Evolutionary conservation across 2,888 invertebrate species (phyloP), one percentile per base, ranked within the genome.

Genomic region (Drosophila formosana): DNA sequence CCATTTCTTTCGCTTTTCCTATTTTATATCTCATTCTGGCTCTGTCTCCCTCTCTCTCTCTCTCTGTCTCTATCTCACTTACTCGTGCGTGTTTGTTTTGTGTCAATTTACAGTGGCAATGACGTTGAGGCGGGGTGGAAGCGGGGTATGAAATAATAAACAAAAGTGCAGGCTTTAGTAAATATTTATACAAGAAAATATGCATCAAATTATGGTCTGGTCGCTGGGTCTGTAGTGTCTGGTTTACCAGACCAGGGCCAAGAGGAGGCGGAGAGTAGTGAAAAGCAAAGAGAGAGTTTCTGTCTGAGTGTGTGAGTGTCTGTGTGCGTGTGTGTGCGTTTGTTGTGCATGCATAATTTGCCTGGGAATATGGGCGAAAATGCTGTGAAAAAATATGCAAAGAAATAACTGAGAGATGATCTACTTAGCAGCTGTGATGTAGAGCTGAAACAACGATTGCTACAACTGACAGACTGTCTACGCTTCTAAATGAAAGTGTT

Each of bases 181-280:
- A 82, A 82, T 82, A 80, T 82, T 86, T 82, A 86, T 77, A 66
- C 66, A 77, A 62, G 72, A 70, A 72, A 72, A 77, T 80, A 67
- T 70, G 65, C 74, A 79, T 74, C 62, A 72, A 76, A 77, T 63
- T 82, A 65, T 71, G 63, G 55, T 47, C 32, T 56, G 47, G 67
- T 43, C 49, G 32, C 41, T 37, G 55, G 46, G 41, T 52, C 28
- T 57, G 46, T 39, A 67, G 75, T 64, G 62, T 49, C 62, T 56
- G 46, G 32, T 1, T 45, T 34, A 37, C 37, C 37, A 37, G 4
- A 37, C 37, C 37, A 37, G 4, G n/a, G 18, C 43, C 46, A 47
- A 67, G 50, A 43, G 66, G 43, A 18, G 49, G 30, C 30, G 9
- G 26, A 32, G 60, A n/a, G 37, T 30, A 51, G 37, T 32, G 63